Conservation (phyloP, 2,797 vertebrate genomes). For the Anguilla pacifica region DNA sequence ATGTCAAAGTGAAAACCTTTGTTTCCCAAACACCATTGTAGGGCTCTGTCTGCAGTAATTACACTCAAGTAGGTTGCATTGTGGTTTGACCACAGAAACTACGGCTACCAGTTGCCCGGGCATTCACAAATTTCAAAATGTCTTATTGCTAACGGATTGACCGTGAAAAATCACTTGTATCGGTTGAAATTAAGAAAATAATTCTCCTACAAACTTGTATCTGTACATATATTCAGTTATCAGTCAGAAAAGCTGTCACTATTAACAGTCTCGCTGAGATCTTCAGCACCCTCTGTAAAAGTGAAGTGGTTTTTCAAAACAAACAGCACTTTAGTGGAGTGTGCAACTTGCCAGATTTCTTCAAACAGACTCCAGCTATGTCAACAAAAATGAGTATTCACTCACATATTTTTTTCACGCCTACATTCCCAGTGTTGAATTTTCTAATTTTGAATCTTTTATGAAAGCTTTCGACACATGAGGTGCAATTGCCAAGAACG, state of each 20-base stretch:
- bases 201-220: not conserved
- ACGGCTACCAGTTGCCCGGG: not conserved
- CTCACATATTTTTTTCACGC: not conserved
- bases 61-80: constrained; percentile 53
- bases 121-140: not conserved
- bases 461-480: not conserved
- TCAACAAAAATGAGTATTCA: constrained; percentile 12
- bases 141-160: not conserved
- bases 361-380: constrained; percentile 19
- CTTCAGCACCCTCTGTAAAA: not conserved
- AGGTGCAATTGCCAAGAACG: not conserved
- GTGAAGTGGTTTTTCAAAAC: not conserved
- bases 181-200: not conserved
- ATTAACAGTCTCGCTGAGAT: not conserved
- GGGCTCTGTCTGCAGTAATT: constrained; percentile 68
- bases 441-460: not conserved
- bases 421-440: constrained; percentile 3
- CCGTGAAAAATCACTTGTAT: not conserved
- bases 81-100: not conserved
- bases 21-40: constrained; percentile 76
- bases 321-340: not conserved
- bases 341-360: not conserved
- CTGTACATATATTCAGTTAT: not conserved
- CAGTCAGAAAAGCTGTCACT: not conserved
- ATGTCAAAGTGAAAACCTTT: constrained; percentile 66